Evolutionary conservation across 2,888 invertebrate genomes (phyloP).

Genomic region (Agrypnus murinus): DNA sequence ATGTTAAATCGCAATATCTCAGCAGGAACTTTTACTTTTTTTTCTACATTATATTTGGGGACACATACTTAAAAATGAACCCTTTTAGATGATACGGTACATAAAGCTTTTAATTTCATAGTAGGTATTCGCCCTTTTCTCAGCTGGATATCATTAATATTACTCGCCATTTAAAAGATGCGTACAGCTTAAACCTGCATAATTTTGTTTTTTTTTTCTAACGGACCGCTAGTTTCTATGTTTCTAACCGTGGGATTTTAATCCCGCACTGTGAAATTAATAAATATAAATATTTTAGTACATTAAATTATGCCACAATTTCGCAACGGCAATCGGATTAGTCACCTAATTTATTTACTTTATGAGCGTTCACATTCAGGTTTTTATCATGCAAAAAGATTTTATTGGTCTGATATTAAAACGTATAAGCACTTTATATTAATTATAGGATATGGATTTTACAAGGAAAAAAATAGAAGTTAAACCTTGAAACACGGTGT

Average conservation of each 20-base stretch:
- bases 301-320: slow-evolving; percentile 26
- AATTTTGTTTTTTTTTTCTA: slow-evolving; percentile 43
- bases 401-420: not conserved
- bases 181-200: slow-evolving; percentile 46
- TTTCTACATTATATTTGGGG: slow-evolving; percentile 37
- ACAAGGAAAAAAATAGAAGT: not conserved
- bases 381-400: not conserved
- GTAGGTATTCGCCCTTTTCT: slow-evolving; percentile 49
- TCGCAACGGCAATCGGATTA: slow-evolving; percentile 26
- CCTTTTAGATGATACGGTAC: slow-evolving; percentile 53
- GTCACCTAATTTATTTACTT: slow-evolving; percentile 1
- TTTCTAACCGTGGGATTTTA: slow-evolving; percentile 48
- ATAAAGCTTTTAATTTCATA: slow-evolving; percentile 45
- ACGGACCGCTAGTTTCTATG: slow-evolving; percentile 23
- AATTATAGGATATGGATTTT: not conserved
- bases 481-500: slow-evolving; percentile 27
- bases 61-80: slow-evolving; percentile 47
- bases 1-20: slow-evolving; percentile 48
- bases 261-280: slow-evolving; percentile 49
- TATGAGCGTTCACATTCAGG: not conserved
- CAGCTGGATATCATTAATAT: slow-evolving; percentile 50
- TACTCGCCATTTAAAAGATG: slow-evolving; percentile 36
- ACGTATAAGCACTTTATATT: not conserved
- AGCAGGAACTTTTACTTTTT: slow-evolving; percentile 44
- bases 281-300: slow-evolving; percentile 44